Base-by-base conservation (phyloP, 2,797 vertebrate species). In the Huso huso region DNA sequence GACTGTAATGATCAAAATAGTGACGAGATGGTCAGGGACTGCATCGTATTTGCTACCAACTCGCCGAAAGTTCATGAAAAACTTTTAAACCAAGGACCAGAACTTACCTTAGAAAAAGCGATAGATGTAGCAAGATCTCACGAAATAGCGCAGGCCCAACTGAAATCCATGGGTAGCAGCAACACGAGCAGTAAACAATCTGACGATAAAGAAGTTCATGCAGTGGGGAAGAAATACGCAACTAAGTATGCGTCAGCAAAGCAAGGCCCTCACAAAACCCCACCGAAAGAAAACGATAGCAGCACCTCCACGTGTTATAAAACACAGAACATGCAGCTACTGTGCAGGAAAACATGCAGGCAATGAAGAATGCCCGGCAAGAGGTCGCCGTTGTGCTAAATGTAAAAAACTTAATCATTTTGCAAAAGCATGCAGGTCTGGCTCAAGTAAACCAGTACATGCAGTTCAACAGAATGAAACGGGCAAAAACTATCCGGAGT, bases 361-460 rank as follows among this genome's bases (percentile, higher is more conserved):
- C 10, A 66, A 63, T 5, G 12, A 69, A 37, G 53, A n/a, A 8
- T 73, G 74, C 13, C 65, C 65, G 58, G 68, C 65, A 1, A 70
- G 73, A 64, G 61, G 69, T 5, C 72, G 65, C 0, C 66, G 70
- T 12, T 70, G 70, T 49, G 69, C 63, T 1, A 67, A 48, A 12
- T 74, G 69, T 5, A 37, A 10, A 6, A 70, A 73, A 23, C 70
- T 10, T 52, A 74, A 70, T 5, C 59, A 72, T 10, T 71, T 72
- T 62, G 71, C 66, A n/a, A 72, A 71, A 18, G 65, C 65, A 9
- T 71, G 64, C 55, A 11, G 2, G n/a, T 70, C 9, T 8, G 68
- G 0, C 0, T 1, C 8, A 52, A 11, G 8, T 9, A 68, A 67
- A 66, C 49, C 0, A 8, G 7, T 68, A 1, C 66, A 74, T 0